Evolutionary conservation across 2,888 invertebrate species (phyloP), one percentile per base, ranked within the genome.

Genomic region (Graphium colonna): DNA sequence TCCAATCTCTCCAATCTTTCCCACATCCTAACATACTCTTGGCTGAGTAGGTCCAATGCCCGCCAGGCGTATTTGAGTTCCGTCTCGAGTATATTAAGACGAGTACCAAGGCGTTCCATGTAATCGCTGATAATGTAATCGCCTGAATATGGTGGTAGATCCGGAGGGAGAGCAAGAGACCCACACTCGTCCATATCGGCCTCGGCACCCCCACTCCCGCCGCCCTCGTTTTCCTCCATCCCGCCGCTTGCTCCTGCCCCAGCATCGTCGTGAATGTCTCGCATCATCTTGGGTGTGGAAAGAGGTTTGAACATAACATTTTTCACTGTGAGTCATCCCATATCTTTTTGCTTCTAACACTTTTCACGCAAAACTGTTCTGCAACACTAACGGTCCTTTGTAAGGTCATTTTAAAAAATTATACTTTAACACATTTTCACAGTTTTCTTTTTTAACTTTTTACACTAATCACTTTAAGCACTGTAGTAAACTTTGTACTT

Each of bases 11-110:
- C 97, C 56, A 97, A 87, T 41, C 97, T 91, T 71, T 96, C 95
- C 97, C 97, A 97, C 95, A 97, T 97, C 77, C 96, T 95, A 49
- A 97, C 95, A 71, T 97, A 97, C 76, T 97, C 97, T 71, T 96
- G 96, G 36, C 96, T 96, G 28, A 97, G 92, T 49, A 97, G 91
- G 75, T 97, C 97, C 52, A 97, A 90, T 1, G 97, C 97, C 60
- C 97, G 92, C 97, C 97, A 97, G 13, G 97, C 97, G 74, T 96
- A 97, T 73, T 96, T 95, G 44, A 97, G 90, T 82, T 97, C 97
- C 1, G 96, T 96, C 81, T 97, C 97, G 10, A 97, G 91, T 66
- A 97, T 94, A 71, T 94, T 96, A 57, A 97, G 92, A 31, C 97
- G 92, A 18, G 96, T 96, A 10, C 96, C 95, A 49, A 97, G 92